phyloP scores from a whole-genome alignment of 2,888 invertebrate species.

The Hedya salicella region DNA sequence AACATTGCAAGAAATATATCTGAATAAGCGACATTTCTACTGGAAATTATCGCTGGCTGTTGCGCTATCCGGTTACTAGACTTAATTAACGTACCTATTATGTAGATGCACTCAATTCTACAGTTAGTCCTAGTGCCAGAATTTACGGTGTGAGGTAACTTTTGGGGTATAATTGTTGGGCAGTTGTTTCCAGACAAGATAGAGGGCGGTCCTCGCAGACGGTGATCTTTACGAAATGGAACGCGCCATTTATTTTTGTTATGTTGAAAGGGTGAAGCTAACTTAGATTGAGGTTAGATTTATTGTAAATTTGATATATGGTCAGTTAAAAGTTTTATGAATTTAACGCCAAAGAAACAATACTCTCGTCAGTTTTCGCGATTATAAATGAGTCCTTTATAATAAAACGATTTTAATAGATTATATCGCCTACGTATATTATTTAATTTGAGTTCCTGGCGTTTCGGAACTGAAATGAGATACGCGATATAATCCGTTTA shows the following conservation, averaged over 20 bases:
- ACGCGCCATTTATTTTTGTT: background rate
- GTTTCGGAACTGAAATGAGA: too few relatives aligned
- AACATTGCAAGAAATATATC: slow-evolving; percentile 5
- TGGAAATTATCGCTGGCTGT: slow-evolving; percentile 21
- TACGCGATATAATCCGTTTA: too few relatives aligned
- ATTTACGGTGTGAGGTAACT: slow-evolving; percentile 20
- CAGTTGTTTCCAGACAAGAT: slow-evolving; percentile 20
- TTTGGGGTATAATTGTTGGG: slow-evolving; percentile 27
- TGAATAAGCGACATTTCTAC: slow-evolving; percentile 12
- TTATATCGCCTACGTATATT: too few relatives aligned
- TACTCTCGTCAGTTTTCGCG: too few relatives aligned
- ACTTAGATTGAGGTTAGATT: too few relatives aligned
- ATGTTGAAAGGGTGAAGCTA: slow-evolving; percentile 1
- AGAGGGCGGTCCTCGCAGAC: background rate
- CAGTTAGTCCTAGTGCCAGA: slow-evolving; percentile 19
- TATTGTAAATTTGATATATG: too few relatives aligned
- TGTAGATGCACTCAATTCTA: slow-evolving; percentile 24
- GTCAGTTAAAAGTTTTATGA: too few relatives aligned
- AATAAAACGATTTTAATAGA: too few relatives aligned
- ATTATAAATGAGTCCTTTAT: too few relatives aligned
- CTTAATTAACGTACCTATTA: slow-evolving; percentile 26
- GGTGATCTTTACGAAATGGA: slow-evolving; percentile 10
- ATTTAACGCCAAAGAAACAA: too few relatives aligned
- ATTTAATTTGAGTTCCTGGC: too few relatives aligned
- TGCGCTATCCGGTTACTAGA: slow-evolving; percentile 25